These are phyloP conservation scores for Siniperca undulata DNA, from an alignment of 2,797 vertebrate species.

Conservation along the genomic window DNA sequence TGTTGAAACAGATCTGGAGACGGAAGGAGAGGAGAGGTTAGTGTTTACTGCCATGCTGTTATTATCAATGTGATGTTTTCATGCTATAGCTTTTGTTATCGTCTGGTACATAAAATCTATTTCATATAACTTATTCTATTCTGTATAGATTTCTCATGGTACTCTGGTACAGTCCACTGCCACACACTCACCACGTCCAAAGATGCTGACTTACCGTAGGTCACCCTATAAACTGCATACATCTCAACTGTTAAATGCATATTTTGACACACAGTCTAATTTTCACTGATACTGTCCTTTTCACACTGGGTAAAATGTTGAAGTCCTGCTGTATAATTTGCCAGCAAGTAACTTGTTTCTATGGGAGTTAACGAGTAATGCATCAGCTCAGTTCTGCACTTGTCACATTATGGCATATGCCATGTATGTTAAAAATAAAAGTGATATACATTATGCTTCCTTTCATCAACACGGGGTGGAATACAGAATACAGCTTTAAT, in stretches of 20 bases:
- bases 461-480: not conserved
- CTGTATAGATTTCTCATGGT: not conserved
- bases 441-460: not conserved
- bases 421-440: not conserved
- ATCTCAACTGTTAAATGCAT: slow-evolving; percentile 7
- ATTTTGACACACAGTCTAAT: slow-evolving; percentile 1
- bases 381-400: not conserved
- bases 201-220: not conserved
- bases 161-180: not conserved
- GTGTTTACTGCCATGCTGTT: not conserved
- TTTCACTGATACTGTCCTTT: slow-evolving; percentile 2
- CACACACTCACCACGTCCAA: not conserved
- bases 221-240: not conserved
- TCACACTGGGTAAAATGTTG: slow-evolving; percentile 1
- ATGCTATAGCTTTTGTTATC: not conserved
- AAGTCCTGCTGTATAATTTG: slow-evolving; percentile 17
- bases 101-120: not conserved
- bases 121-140: not conserved
- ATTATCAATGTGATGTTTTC: not conserved
- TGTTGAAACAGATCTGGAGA: slow-evolving; percentile 88
- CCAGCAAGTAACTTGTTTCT: not conserved
- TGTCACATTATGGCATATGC: not conserved
- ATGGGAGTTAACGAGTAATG: not conserved
- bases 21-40: slow-evolving; percentile 6
- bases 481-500: slow-evolving; percentile 21